These are phyloP conservation scores for Trichomycterus rosablanca DNA, from an alignment of 2,113 vertebrate species.

Conservation along the genomic window DNA sequence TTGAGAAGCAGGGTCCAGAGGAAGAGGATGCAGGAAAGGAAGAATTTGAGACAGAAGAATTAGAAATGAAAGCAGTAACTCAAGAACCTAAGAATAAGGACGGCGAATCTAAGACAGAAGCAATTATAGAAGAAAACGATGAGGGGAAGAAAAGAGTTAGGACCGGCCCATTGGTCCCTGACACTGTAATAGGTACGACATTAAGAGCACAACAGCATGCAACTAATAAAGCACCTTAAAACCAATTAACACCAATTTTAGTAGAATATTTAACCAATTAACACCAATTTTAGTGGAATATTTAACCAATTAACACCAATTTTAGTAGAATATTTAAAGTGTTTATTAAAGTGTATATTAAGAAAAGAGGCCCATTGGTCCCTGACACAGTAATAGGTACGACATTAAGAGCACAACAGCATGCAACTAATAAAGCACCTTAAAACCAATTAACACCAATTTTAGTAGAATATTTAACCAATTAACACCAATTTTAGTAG, in stretches of 20 bases:
- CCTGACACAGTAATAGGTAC: slow-evolving; percentile 62
- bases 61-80: neutral
- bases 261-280: neutral
- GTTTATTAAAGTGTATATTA: too few species aligned
- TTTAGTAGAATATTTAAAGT: too few species aligned
- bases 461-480: too few species aligned
- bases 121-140: slow-evolving; percentile 18
- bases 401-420: slow-evolving; percentile 12
- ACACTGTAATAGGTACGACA: slow-evolving; percentile 62
- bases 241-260: neutral
- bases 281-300: too few species aligned
- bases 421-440: too few species aligned
- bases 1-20: neutral
- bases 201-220: slow-evolving; percentile 6
- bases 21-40: neutral
- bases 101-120: slow-evolving; percentile 33
- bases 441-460: too few species aligned
- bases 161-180: slow-evolving; percentile 54
- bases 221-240: neutral
- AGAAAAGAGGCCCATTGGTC: slow-evolving; percentile 45
- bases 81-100: neutral
- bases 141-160: slow-evolving; percentile 56
- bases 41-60: neutral
- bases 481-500: too few species aligned
- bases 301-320: too few species aligned